Base-by-base conservation (phyloP, 2,797 vertebrate genomes). In the Babyrousa celebensis region DNA sequence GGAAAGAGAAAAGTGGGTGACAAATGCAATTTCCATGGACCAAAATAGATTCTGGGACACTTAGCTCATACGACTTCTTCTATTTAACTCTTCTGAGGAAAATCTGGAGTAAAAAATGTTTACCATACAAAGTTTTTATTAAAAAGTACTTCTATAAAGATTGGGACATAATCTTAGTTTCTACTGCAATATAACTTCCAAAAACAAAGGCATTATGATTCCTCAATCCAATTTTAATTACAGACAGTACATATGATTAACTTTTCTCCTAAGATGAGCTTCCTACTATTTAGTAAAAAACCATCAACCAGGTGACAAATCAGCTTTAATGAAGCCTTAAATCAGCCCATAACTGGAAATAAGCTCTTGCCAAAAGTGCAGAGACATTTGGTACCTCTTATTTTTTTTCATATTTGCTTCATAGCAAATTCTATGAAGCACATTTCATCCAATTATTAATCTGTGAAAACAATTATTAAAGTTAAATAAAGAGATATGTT, bases 1-100 rank as follows among this genome's bases (percentile, higher is more conserved):
- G 93, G 83, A 96, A 95, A 88, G 68, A 79, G 86, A 95, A 97
- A 91, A 91, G 74, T 75, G 94, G 62, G 90, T 97, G 97, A 97
- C 96, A 94, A 93, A 97, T 95, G 58, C 56, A 94, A 82, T 97
- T 96, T 96, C 84, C 92, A 94, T 54, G 68, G 15, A 79, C 93
- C 65, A 96, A 92, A 96, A 97, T 96, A 97, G 75, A 4, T 85
- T 88, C 91, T 94, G 93, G 84, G 56, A 92, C 68, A 91, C 77
- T 93, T 88, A 93, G 48, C 40, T 96, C 84, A 70, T 58, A 92
- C 80, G 7, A 75, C 58, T 62, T 95, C 40, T 77, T 67, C 84
- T 63, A 54, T 75, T 93, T 96, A 96, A 96, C 48, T 95, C 71
- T 87, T 88, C 83, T 93, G 36, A 84, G 40, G 25, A 95, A 95